Evolutionary conservation across 2,888 invertebrate genomes (phyloP).

Genomic region (Eustalomyia histrio): DNA sequence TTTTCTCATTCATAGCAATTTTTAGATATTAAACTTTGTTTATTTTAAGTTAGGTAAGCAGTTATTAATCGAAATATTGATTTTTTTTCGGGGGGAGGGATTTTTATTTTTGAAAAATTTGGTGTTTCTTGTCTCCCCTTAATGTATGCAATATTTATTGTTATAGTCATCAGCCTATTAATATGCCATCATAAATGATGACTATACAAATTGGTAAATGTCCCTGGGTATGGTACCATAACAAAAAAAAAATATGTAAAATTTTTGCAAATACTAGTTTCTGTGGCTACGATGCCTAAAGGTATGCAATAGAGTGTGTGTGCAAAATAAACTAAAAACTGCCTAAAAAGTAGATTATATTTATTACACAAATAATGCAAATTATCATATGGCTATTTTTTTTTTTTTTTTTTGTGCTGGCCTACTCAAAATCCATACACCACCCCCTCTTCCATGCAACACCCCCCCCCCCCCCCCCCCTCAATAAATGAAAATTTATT

Average conservation of each 20-base stretch:
- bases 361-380: slow-evolving; percentile 21
- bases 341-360: slow-evolving; percentile 24
- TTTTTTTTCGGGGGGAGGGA: background rate
- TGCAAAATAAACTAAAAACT: slow-evolving; percentile 12
- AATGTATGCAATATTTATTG: slow-evolving; percentile 61
- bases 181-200: slow-evolving; percentile 55
- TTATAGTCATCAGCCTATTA: slow-evolving; percentile 60
- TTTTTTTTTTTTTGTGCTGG: background rate
- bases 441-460: no score
- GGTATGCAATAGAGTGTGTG: slow-evolving; percentile 28
- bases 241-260: background rate
- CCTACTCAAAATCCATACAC: no score
- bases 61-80: background rate
- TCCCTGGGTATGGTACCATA: slow-evolving; percentile 40
- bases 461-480: background rate
- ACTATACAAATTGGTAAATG: slow-evolving; percentile 57
- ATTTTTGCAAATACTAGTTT: slow-evolving; percentile 13
- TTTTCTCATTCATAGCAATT: background rate
- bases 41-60: no score
- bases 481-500: slow-evolving; percentile 31
- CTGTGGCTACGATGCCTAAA: slow-evolving; percentile 16
- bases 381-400: slow-evolving; percentile 34
- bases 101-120: background rate
- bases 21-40: no score
- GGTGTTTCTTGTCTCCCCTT: slow-evolving; percentile 4